A percentile compares a stretch with the other conserved stretches of the same genome.
These are phyloP conservation scores for Buteo buteo DNA, from an alignment of 2,113 vertebrate species.

Conservation along the genomic window DNA sequence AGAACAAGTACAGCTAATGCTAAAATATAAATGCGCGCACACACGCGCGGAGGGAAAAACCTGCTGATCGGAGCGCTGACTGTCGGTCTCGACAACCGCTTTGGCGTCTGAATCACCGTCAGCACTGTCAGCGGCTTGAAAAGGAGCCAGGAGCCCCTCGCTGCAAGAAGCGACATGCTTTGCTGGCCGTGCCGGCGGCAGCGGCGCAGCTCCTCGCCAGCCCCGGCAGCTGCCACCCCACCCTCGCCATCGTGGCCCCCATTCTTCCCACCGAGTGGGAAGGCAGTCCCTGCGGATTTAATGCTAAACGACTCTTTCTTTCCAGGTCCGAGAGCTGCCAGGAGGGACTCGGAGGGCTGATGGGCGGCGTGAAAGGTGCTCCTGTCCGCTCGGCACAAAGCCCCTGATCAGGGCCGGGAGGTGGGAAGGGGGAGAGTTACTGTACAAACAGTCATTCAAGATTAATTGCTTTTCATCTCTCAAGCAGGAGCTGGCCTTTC, in stretches of 20 bases:
- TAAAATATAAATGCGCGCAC: not conserved
- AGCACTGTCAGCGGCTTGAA: not conserved
- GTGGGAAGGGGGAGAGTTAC: slow-evolving; percentile 37
- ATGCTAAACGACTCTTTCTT: not conserved
- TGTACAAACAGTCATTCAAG: slow-evolving; percentile 48
- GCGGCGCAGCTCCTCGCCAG: not conserved
- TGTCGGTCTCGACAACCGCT: not conserved
- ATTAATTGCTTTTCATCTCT: slow-evolving; percentile 64
- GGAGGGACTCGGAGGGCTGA: not conserved
- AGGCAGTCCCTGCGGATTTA: not conserved
- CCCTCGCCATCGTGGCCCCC: not conserved
- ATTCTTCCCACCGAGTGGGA: not conserved
- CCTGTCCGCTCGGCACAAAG: slow-evolving; percentile 20
- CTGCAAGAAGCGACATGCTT: not conserved
- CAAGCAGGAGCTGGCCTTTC: slow-evolving; percentile 26
- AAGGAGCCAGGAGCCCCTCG: not conserved
- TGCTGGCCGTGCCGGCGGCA: not conserved
- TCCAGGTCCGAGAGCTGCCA: not conserved
- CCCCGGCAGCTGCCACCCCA: not conserved
- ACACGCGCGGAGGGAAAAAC: not conserved
- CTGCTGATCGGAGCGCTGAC: not conserved
- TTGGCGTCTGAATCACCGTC: not conserved
- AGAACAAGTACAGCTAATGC: not conserved
- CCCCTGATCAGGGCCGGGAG: slow-evolving; percentile 15
- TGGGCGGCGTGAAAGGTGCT: slow-evolving; percentile 35